Evolutionary conservation across 2,888 invertebrate species (phyloP), one percentile per base, ranked within the genome.

Genomic region (Rotaria sp.): DNA sequence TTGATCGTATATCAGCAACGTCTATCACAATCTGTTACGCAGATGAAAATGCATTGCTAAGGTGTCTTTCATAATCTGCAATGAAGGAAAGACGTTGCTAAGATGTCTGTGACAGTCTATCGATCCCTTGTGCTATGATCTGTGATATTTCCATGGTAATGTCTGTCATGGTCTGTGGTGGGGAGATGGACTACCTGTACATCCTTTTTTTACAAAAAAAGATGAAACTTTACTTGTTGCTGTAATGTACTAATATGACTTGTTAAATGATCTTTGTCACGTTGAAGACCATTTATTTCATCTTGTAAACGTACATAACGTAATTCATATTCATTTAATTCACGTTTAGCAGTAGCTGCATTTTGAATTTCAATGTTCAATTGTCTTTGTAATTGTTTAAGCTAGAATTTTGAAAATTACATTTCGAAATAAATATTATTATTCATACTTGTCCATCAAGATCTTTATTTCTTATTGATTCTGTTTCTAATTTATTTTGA

Each of bases 201-300:
- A n/a, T n/a, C n/a, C n/a, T n/a, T n/a, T n/a, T n/a, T n/a, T n/a
- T n/a, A 45, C 8, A 45, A 45, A 50, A 18, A 13, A 50, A 50
- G 50, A 50, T 50, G 13, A 50, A 13, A 50, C 50, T 30, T 85
- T 74, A 85, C 45, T 24, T 48, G 38, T 52, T 85, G 85, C 38
- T 85, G 55, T n/a, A 85, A 24, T 45, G 45, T 15, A 74, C 11
- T 52, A 55, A 85, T 74, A 21, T 52, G 57, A 30, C 5, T 24
- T n/a, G n/a, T 74, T 21, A 85, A 48, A 26, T 85, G 45, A 35
- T 59, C 85, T 38, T 85, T 85, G 2, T 85, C 85, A n/a, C 85
- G 52, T 74, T 52, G 85, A 30, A 85, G 24, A 26, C n/a, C 2
- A 74, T 30, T 85, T 1, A 59, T 7, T 52, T 85, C 67, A 30